Base-by-base conservation (phyloP, 2,888 invertebrate genomes). In the Cephus sareptanus region DNA sequence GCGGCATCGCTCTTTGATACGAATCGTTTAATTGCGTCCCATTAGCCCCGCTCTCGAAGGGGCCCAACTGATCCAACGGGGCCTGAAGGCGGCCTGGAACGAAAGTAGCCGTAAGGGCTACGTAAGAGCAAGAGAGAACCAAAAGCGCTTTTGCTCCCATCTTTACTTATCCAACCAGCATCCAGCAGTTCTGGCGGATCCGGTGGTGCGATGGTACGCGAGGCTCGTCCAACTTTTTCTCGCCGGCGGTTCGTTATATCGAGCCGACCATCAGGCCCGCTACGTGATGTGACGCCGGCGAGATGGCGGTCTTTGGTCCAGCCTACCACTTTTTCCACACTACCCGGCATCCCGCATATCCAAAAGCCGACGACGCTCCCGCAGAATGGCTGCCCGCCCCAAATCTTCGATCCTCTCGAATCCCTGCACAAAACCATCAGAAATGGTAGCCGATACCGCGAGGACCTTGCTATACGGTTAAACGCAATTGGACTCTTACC, bases 1-100 rank as follows among this genome's bases (percentile, higher is more conserved):
- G 88, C 81, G 89, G 91, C 91, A 90, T 89, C 87, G 87, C 89
- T 88, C 91, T 91, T 91, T 91, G 91, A 91, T 90, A 89, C 89
- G 87, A 90, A 91, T 91, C 91, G 86, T 91, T 91, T 91, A 91
- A 91, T 91, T 91, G 91, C 91, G 89, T 89, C 90, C 91, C 91
- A 91, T 91, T 91, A 91, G 91, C 89, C 87, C 88, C 86, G 84
- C 85, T 84, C 81, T 76, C 77, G 70, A 69, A 68, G 35, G 69
- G 69, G 75, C 30, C 68, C 77, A 23, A 31, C 34, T 30, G 76
- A 23, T 34, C 77, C 78, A 73, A 35, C 78, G 79, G 73, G 76
- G 78, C 76, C 74, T 83, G 87, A 84, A 84, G 83, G 85, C 84
- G 81, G 80, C 82, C 85, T 80, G 84, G 82, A 87, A 87, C 85